These are phyloP conservation scores for Gnatocerus cornutus DNA, from an alignment of 2,888 invertebrate species.

Conservation along the genomic window DNA sequence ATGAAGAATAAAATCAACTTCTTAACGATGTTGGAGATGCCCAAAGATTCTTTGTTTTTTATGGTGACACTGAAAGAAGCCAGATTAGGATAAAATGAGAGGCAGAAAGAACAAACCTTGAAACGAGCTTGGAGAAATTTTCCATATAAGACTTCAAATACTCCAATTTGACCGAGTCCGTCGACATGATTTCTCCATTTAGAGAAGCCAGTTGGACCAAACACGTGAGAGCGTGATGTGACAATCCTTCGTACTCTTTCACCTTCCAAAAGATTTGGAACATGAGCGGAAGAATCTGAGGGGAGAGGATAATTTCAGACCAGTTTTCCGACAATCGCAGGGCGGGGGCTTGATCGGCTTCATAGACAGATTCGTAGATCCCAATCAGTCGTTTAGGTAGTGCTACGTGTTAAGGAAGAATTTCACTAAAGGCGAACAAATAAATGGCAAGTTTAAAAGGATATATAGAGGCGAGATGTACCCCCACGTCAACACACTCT, in stretches of 20 bases:
- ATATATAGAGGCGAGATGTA: constrained; percentile 78
- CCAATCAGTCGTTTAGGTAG: constrained; percentile 82
- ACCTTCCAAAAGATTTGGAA: constrained; percentile 90
- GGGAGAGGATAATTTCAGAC: constrained; percentile 85
- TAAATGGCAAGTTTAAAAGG: no score
- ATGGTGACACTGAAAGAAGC: constrained; percentile 73
- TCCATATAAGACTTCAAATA: constrained; percentile 77
- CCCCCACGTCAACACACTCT: constrained; percentile 87
- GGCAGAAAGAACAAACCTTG: constrained; percentile 70
- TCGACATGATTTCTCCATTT: constrained; percentile 74
- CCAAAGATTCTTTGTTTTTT: constrained; percentile 79
- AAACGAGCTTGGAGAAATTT: constrained; percentile 76
- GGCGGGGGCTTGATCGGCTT: constrained; percentile 77
- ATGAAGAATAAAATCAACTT: constrained; percentile 77
- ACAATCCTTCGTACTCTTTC: constrained; percentile 81
- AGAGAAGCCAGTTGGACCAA: constrained; percentile 86
- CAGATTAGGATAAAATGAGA: not conserved
- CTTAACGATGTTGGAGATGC: constrained; percentile 79
- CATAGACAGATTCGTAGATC: constrained; percentile 81
- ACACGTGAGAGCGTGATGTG: constrained; percentile 86
- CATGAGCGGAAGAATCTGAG: constrained; percentile 83
- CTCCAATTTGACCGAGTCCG: constrained; percentile 71
- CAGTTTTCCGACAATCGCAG: constrained; percentile 80
- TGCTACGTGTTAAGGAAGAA: constrained; percentile 60
- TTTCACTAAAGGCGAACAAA: no score